Evolutionary conservation across 2,113 vertebrate genomes (phyloP).

Genomic region (Siniperca chuatsi): DNA sequence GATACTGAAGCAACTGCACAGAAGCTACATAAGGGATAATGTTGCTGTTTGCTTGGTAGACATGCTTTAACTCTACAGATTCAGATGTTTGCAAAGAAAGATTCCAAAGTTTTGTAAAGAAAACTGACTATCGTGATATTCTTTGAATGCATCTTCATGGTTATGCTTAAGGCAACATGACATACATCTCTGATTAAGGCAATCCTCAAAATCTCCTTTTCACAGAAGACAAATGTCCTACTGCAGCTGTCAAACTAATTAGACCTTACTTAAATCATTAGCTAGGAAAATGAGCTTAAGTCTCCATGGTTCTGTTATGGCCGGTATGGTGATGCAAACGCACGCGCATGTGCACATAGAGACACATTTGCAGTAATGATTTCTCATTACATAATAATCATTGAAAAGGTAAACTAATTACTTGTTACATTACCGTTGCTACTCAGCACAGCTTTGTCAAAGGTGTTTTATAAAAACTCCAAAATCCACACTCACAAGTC

Average conservation of each 20-base stretch:
- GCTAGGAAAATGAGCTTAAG: conserved; percentile 70
- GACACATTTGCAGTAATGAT: not conserved
- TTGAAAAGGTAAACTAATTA: not conserved
- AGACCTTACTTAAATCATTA: conserved; percentile 74
- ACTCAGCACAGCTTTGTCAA: not conserved
- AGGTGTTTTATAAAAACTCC: not conserved
- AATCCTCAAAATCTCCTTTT: conserved; percentile 56
- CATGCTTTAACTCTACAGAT: not conserved
- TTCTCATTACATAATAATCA: not conserved
- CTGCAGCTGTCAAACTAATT: conserved; percentile 77
- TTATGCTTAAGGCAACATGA: conserved; percentile 17
- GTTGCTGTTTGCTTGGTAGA: conserved; percentile 12
- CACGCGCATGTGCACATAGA: not conserved
- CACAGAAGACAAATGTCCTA: conserved; percentile 76
- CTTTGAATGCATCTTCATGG: conserved; percentile 16
- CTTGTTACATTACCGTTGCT: not conserved
- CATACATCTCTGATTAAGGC: conserved; percentile 34
- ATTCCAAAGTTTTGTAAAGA: not conserved
- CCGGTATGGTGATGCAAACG: not conserved
- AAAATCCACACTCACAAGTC: not conserved
- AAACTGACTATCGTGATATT: not conserved
- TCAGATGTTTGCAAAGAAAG: conserved; percentile 15
- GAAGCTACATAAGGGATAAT: not conserved
- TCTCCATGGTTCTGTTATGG: conserved; percentile 53
- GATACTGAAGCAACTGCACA: conserved; percentile 12